Base-by-base conservation (phyloP, 1,140 invertebrate species). In the Conus ventricosus region DNA sequence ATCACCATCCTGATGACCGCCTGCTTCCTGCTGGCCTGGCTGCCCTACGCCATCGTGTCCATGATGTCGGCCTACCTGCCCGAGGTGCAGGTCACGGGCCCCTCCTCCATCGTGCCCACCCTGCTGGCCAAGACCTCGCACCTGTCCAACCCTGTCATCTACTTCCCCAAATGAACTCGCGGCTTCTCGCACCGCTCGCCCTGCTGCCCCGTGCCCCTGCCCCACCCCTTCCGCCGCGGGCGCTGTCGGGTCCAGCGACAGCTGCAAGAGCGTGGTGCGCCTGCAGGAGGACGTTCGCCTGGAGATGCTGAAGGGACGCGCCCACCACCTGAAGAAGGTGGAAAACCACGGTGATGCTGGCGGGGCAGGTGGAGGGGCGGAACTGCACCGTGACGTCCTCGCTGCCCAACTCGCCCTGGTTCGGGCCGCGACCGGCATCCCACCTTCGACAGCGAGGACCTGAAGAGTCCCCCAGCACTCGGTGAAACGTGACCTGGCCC, bases 111-210 rank as follows among this genome's bases (percentile, higher is more conserved):
- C 81, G 39, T 88, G 8, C 87, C 87, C 67, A 83, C 81, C 53
- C 39, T 88, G 20, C 80, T 88, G 63, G 87, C 87, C 81, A 88
- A 88, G 82, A 71, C 81, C 13, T 88, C 87, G 10, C 87, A 88
- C 82, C 39, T 88, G 17, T 84, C 82, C 39, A 88, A 88, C 81
- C 87, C 87, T 0, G 80, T 88, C 67, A 54, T 88, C 82, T 88
- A 88, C 81, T 88, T 88, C 81, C 55, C 71, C 81, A n/a, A n/a
- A 83, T 88, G 80, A 88, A 88, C 87, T 57, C 85, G 6, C 67
- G 85, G 85, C 71, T 57, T 78, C 71, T 75, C 60, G 7, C 63
- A 75, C 25, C 63, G 84, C 60, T 5, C 5, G 7, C 63, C 84
- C 63, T 85, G 84, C 63, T 85, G 84, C 63, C 63, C 84, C n/a